phyloP scores from a whole-genome alignment of 2,797 vertebrate genomes.

The Helarctos malayanus region DNA sequence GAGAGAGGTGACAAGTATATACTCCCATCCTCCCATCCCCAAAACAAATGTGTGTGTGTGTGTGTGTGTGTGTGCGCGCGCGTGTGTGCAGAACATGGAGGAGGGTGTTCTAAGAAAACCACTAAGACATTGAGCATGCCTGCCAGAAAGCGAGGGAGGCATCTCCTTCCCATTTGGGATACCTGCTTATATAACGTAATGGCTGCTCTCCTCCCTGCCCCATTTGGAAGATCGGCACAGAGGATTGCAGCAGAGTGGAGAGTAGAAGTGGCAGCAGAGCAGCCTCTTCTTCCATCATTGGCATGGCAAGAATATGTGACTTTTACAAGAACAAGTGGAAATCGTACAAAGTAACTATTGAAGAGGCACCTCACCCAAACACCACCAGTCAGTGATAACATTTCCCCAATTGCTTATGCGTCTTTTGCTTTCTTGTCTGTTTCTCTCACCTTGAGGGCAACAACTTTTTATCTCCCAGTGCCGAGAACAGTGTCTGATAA shows the following conservation, averaged over 20 bases:
- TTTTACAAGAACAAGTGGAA: neutral
- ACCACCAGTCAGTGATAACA: neutral
- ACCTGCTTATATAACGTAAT: accelerated
- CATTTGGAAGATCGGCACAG: neutral
- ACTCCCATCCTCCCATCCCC: neutral
- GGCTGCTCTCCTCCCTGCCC: neutral
- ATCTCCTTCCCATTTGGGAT: neutral
- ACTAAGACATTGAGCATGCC: neutral
- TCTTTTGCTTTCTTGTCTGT: neutral
- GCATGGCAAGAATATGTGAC: neutral
- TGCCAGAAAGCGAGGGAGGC: neutral
- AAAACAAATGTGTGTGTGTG: neutral
- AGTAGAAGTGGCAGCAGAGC: neutral
- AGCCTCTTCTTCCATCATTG: neutral
- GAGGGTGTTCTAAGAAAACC: neutral
- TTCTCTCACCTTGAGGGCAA: neutral
- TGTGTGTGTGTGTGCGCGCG: neutral
- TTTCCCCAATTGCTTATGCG: neutral
- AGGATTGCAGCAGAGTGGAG: neutral
- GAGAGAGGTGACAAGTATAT: neutral
- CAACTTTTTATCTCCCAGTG: no score
- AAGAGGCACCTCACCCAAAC: neutral
- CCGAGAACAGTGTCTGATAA: neutral
- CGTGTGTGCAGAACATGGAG: no score
- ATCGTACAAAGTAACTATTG: neutral